phyloP scores from a whole-genome alignment of 1,140 invertebrate species.

The Trichonephila clavipes region DNA sequence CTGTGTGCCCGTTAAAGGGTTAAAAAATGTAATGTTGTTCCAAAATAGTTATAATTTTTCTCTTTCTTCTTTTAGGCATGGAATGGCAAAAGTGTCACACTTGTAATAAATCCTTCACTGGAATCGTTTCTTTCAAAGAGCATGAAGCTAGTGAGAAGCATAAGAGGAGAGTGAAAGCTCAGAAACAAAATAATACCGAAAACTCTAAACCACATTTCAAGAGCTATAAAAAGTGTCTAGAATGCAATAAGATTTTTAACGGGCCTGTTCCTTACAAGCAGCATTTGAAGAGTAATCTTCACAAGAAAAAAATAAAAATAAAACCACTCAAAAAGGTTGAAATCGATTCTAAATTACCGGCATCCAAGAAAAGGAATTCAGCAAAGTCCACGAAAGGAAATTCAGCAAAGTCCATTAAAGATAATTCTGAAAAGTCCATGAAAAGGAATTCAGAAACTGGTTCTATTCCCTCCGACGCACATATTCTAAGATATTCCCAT shows the following conservation, averaged over 20 bases:
- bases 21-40: too few relatives aligned
- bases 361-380: too few relatives aligned
- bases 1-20: too few relatives aligned
- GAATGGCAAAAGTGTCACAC: not conserved
- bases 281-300: slow-evolving; percentile 13
- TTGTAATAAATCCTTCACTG: not conserved
- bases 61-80: not conserved
- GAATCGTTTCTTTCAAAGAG: not conserved
- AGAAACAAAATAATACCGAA: not conserved
- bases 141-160: slow-evolving; percentile 11
- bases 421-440: too few relatives aligned
- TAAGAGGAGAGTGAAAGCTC: not conserved
- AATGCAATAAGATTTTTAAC: not conserved
- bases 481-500: too few relatives aligned
- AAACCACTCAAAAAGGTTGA: too few relatives aligned
- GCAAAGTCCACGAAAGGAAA: too few relatives aligned
- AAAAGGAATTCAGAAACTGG: too few relatives aligned
- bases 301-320: slow-evolving; percentile 5
- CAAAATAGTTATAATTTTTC: too few relatives aligned
- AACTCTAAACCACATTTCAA: not conserved
- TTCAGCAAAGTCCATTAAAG: too few relatives aligned
- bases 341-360: too few relatives aligned
- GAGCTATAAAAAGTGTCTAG: not conserved
- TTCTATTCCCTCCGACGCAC: too few relatives aligned
- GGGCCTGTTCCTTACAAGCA: slow-evolving; percentile 25